Evolutionary conservation across 2,888 invertebrate species (phyloP).

Genomic region (Thymelicus sylvestris): DNA sequence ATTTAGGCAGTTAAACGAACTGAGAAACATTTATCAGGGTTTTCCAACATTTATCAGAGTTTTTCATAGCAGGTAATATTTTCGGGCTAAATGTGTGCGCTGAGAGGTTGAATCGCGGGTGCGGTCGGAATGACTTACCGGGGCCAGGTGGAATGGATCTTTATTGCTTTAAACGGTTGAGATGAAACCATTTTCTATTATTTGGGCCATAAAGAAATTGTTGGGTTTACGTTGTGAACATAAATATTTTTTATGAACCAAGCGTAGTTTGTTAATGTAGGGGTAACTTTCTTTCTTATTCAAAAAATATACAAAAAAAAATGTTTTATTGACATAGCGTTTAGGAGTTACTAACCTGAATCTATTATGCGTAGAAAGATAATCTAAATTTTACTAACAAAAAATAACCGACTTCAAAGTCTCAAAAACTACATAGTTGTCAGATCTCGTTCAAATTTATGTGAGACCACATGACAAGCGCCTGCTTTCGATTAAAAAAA

Average conservation of each 20-base stretch:
- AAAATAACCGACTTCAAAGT: too few species aligned
- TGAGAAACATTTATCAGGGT: constrained; percentile 22
- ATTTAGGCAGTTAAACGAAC: constrained; percentile 30
- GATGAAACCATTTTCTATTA: constrained; percentile 23
- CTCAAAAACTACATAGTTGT: too few species aligned
- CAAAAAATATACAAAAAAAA: too few species aligned
- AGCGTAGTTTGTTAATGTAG: too few species aligned
- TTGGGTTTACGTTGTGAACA: neutral
- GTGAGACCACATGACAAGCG: too few species aligned
- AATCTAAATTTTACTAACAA: too few species aligned
- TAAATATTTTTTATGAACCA: constrained; percentile 12
- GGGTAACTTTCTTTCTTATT: too few species aligned
- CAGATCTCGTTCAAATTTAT: too few species aligned
- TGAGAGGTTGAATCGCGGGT: constrained; percentile 24
- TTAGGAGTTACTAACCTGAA: too few species aligned
- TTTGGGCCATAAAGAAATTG: constrained; percentile 10
- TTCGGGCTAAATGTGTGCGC: constrained; percentile 27
- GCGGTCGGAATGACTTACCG: constrained; percentile 27
- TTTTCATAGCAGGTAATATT: constrained; percentile 37
- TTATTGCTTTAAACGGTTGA: constrained; percentile 31
- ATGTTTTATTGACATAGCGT: too few species aligned
- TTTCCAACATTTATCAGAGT: constrained; percentile 21
- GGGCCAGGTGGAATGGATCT: constrained; percentile 29
- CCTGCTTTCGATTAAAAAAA: too few species aligned
- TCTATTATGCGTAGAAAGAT: too few species aligned